phyloP scores from a whole-genome alignment of 2,888 invertebrate genomes.

The Rapana venosa region DNA sequence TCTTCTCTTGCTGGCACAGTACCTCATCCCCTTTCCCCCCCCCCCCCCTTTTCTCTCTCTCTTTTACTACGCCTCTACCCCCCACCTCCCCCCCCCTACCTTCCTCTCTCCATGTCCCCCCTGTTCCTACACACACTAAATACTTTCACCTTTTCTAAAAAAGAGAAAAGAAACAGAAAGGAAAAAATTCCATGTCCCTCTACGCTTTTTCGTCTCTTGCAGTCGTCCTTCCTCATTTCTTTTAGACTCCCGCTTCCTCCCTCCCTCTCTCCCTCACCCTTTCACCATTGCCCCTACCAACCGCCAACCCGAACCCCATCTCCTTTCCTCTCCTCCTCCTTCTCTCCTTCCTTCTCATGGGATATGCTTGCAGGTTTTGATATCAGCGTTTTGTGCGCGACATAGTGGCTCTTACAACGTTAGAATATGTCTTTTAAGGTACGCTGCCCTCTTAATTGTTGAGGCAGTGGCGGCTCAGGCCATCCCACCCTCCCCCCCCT shows the following conservation, averaged over 20 bases:
- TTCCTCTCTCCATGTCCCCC: background rate
- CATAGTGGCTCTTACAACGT: constrained; percentile 22
- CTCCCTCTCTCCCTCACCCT: background rate
- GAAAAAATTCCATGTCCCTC: too few species aligned
- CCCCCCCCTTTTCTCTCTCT: background rate
- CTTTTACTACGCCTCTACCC: too few species aligned
- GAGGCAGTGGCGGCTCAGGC: background rate
- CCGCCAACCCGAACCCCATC: too few species aligned
- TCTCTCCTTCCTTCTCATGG: background rate
- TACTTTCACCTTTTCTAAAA: too few species aligned
- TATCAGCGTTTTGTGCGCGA: constrained; percentile 19
- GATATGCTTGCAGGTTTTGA: constrained; percentile 33
- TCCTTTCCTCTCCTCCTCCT: too few species aligned
- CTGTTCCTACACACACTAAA: background rate
- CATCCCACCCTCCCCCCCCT: background rate
- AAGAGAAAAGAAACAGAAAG: too few species aligned
- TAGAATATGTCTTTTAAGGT: constrained; percentile 27
- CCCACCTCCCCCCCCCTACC: background rate
- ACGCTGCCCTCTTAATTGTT: background rate
- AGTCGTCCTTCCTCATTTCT: background rate
- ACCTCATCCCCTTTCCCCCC: background rate
- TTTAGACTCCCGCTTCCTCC: background rate
- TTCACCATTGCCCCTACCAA: too few species aligned
- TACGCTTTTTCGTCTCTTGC: too few species aligned
- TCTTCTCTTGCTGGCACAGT: too few species aligned